phyloP scores from a whole-genome alignment of 2,888 invertebrate genomes.

The Leucania comma region DNA sequence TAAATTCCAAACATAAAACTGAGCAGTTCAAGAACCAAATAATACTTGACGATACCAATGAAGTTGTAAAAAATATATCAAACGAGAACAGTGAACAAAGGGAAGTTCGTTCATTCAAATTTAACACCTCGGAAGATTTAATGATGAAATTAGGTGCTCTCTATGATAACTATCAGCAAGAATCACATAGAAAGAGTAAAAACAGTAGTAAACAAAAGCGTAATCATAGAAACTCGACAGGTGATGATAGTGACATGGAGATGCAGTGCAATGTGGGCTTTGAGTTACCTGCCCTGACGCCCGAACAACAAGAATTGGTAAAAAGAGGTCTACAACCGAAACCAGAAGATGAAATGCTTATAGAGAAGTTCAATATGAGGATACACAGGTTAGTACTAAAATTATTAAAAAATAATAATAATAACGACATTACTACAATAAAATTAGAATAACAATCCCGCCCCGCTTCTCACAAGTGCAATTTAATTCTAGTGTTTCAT shows the following conservation, averaged over 20 bases:
- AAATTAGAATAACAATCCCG: too few species aligned
- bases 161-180: slow-evolving; percentile 1
- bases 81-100: slow-evolving; percentile 1
- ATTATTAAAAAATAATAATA: too few species aligned
- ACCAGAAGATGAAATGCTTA: slow-evolving; percentile 91
- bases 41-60: neutral
- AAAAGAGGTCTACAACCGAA: slow-evolving; percentile 90
- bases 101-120: slow-evolving; percentile 21
- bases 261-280: slow-evolving; percentile 74
- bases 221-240: slow-evolving; percentile 88
- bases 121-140: slow-evolving; percentile 39
- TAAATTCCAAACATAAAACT: slow-evolving; percentile 6
- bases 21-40: neutral
- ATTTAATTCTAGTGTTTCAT: too few species aligned
- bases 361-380: slow-evolving; percentile 88
- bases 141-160: slow-evolving; percentile 30
- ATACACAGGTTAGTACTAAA: slow-evolving; percentile 80
- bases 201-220: slow-evolving; percentile 67
- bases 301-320: slow-evolving; percentile 91
- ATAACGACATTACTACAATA: too few species aligned
- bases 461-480: too few species aligned
- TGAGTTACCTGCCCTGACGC: slow-evolving; percentile 91
- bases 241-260: slow-evolving; percentile 79
- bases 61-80: slow-evolving; percentile 2
- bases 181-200: slow-evolving; percentile 4